These are phyloP conservation scores for Cnemophilus loriae DNA, from an alignment of 2,113 vertebrate genomes.

Conservation along the genomic window DNA sequence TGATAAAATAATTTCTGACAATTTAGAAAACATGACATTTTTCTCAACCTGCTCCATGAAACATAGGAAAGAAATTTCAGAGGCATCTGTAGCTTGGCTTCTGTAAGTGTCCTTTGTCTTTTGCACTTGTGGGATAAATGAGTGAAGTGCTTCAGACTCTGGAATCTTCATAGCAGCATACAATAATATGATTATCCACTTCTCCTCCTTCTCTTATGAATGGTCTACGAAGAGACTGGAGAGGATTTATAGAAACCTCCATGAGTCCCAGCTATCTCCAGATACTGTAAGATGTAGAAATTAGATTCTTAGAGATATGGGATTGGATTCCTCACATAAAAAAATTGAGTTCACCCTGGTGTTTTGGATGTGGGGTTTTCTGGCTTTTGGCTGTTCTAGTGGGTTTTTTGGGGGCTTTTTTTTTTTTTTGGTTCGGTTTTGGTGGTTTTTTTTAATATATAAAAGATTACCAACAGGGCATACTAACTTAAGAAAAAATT, in stretches of 20 bases:
- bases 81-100: background rate
- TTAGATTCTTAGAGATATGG: background rate
- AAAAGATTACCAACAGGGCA: background rate
- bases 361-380: rapidly evolving
- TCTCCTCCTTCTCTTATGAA: background rate
- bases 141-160: background rate
- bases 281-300: background rate
- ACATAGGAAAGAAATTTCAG: background rate
- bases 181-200: background rate
- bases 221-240: background rate
- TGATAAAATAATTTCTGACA: background rate
- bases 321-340: background rate
- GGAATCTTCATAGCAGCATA: background rate
- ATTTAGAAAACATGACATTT: background rate
- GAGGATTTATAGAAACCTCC: background rate
- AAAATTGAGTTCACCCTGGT: background rate
- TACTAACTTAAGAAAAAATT: background rate
- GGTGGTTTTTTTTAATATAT: background rate
- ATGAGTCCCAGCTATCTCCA: background rate
- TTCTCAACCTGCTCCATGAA: background rate
- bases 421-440: rapidly evolving
- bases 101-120: background rate
- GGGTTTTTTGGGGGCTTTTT: rapidly evolving
- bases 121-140: background rate
- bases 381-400: background rate